Base-by-base conservation (phyloP, 2,797 vertebrate species). In the Cirrhinus molitorella region DNA sequence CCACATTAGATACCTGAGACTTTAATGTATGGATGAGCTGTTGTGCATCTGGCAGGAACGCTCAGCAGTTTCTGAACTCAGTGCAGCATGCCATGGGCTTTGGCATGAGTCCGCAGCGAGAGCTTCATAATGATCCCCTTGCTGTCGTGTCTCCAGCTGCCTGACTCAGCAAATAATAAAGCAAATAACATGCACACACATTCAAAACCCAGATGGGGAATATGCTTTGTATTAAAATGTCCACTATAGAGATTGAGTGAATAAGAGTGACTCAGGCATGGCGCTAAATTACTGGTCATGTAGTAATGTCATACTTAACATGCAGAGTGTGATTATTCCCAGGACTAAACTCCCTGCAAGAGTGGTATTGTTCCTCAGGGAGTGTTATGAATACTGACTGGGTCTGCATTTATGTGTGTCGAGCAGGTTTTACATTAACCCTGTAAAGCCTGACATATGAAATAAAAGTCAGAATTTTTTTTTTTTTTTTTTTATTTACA, bases 111-210 rank as follows among this genome's bases (percentile, higher is more conserved):
- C 80, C 59, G 57, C 82, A 83, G 72, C 17, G 43, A 83, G 77
- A 82, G 61, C 49, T 23, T 86, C 55, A 82, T 85, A 86, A 80
- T 82, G 80, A 85, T 83, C 57, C 77, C 81, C 51, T 37, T 59
- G 80, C 75, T 83, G 77, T 28, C 45, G 28, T 73, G 65, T 66
- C 74, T 83, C 75, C 68, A n/a, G 61, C 77, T 83, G 61, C 43
- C 77, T 86, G 81, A 86, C 81, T 83, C 85, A 86, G 81, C 81
- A 83, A 67, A 75, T 75, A 66, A 28, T 55, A 66, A 31, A 70
- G 76, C 81, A 79, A 83, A 67, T 49, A 67, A 80, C 40, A 80
- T 68, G 55, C 75, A 21, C 34, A 70, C 66, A 83, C 75, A 37
- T n/a, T 49, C 21, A 79, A 47, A 84, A 43, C 47, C 4, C 71